Evolutionary conservation across 2,888 invertebrate species (phyloP).

Genomic region (Dione vanillae): DNA sequence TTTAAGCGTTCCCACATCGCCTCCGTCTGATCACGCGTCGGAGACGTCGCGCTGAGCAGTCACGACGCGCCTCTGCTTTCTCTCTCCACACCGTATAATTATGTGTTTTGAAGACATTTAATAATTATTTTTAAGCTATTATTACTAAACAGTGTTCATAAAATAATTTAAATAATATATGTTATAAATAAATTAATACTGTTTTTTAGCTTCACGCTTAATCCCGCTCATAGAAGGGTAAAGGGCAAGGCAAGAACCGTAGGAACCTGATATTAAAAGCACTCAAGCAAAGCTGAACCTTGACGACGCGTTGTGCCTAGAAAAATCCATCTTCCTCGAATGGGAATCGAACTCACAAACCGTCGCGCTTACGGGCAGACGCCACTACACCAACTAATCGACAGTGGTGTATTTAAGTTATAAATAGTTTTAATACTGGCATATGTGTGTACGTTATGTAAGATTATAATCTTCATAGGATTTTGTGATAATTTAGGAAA

Average conservation of each 20-base stretch:
- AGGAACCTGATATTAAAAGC: no score
- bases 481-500: not conserved
- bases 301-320: no score
- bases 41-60: not conserved
- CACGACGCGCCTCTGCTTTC: conserved; percentile 23
- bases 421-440: conserved; percentile 6
- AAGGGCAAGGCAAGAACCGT: no score
- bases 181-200: no score
- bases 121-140: not conserved
- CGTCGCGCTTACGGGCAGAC: no score
- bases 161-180: no score
- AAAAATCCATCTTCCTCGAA: no score
- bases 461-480: not conserved
- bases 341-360: no score
- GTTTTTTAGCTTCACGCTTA: not conserved
- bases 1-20: conserved; percentile 12
- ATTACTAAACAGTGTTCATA: not conserved
- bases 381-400: no score
- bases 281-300: no score
- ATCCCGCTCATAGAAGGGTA: not conserved
- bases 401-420: not conserved
- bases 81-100: conserved; percentile 10
- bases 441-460: not conserved
- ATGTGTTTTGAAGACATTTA: not conserved
- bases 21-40: not conserved